Conservation (phyloP, 2,797 vertebrate genomes). For the Mycteria americana region DNA sequence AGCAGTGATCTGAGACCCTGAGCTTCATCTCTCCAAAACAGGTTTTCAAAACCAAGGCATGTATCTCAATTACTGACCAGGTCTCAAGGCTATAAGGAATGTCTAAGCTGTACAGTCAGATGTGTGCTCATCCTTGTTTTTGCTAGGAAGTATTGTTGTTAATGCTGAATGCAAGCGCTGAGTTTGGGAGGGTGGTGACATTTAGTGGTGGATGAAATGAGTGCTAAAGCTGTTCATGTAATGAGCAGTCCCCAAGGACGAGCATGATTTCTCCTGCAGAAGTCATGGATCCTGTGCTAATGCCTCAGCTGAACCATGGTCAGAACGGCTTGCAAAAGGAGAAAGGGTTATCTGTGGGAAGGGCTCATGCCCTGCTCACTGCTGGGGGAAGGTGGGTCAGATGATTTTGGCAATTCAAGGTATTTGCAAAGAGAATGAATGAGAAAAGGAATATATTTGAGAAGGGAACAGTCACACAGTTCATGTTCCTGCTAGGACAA, state of each 20-base stretch:
- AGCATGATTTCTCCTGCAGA: background rate
- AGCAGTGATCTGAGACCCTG: background rate
- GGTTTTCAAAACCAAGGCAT: background rate
- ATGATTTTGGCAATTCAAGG: background rate
- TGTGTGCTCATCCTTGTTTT: background rate
- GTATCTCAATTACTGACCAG: background rate
- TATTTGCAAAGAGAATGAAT: background rate
- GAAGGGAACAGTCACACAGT: background rate
- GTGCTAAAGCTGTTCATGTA: background rate
- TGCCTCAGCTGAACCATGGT: background rate
- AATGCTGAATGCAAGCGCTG: background rate
- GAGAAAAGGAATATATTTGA: background rate
- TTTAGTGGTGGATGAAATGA: background rate
- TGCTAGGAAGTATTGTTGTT: background rate
- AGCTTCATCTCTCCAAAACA: background rate
- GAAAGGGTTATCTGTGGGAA: background rate
- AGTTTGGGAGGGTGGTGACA: background rate
- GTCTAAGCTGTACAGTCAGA: background rate
- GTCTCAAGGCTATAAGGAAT: background rate
- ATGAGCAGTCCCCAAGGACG: background rate
- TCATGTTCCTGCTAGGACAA: constrained; percentile 33
- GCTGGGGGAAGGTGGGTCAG: background rate
- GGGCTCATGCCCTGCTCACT: background rate
- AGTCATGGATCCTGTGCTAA: background rate
- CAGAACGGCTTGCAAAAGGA: background rate